phyloP scores from a whole-genome alignment of 2,797 vertebrate species.

The Okamejei kenojei region DNA sequence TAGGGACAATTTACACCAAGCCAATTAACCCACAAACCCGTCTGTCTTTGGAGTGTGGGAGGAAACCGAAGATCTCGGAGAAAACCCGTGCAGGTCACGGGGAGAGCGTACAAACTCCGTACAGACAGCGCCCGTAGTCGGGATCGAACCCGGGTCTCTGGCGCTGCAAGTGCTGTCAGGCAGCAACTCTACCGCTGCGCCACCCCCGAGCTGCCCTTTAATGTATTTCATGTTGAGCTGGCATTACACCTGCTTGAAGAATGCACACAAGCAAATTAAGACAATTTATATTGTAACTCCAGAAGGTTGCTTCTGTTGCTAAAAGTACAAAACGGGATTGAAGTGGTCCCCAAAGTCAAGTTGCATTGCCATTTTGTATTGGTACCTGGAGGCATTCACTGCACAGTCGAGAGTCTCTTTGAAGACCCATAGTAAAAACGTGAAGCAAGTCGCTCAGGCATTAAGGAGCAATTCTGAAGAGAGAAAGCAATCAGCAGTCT shows the following conservation, averaged over 20 bases:
- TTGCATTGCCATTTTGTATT: not conserved
- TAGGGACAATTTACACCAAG: too few species aligned
- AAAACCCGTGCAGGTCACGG: too few species aligned
- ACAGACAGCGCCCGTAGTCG: too few species aligned
- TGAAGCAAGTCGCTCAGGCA: not conserved
- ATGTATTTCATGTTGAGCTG: too few species aligned
- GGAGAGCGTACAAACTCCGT: too few species aligned
- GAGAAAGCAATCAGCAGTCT: not conserved
- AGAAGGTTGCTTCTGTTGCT: not conserved
- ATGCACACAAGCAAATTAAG: not conserved
- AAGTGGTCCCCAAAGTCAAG: not conserved
- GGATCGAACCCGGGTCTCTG: too few species aligned
- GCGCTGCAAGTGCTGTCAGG: too few species aligned
- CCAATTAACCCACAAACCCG: too few species aligned
- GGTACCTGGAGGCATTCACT: not conserved
- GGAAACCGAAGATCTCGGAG: too few species aligned
- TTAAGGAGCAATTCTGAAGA: not conserved
- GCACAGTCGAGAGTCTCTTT: not conserved
- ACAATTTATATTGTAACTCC: not conserved
- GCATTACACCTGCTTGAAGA: not conserved
- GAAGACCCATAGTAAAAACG: not conserved
- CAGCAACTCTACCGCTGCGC: too few species aligned
- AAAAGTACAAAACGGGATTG: not conserved
- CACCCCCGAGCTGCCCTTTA: too few species aligned
- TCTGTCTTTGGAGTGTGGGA: too few species aligned